phyloP scores from a whole-genome alignment of 2,888 invertebrate species.

The Myathropa florea region DNA sequence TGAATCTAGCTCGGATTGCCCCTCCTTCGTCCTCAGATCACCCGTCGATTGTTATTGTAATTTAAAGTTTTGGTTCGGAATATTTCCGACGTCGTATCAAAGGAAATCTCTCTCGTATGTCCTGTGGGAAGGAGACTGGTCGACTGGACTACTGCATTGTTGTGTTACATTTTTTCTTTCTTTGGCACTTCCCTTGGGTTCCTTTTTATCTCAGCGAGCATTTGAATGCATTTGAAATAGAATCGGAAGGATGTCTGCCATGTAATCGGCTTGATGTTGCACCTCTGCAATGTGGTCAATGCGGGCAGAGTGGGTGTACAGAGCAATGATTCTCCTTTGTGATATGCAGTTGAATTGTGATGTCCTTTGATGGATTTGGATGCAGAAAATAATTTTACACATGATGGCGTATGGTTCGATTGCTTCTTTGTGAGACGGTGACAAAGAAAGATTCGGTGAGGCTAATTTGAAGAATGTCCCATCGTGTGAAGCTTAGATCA shows the following conservation, averaged over 20 bases:
- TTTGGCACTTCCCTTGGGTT: slow-evolving; percentile 3
- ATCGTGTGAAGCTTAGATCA: not conserved
- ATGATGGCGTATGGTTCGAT: not conserved
- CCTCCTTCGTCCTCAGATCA: slow-evolving; percentile 19
- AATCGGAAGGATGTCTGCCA: not conserved
- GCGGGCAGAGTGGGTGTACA: not conserved
- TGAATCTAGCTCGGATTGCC: slow-evolving; percentile 25
- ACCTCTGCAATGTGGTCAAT: slow-evolving; percentile 2
- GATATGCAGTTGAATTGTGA: not conserved
- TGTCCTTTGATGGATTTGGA: slow-evolving; percentile 8
- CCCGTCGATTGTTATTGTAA: slow-evolving; percentile 63
- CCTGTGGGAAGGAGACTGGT: slow-evolving; percentile 32
- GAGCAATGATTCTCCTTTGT: not conserved
- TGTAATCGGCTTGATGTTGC: slow-evolving; percentile 26
- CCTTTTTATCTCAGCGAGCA: not conserved
- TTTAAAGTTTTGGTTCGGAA: slow-evolving; percentile 52
- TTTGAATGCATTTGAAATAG: slow-evolving; percentile 37
- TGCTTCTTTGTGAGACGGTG: not conserved
- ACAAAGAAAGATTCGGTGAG: not conserved
- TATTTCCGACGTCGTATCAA: slow-evolving; percentile 51
- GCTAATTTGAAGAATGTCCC: not conserved
- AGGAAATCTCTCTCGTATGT: slow-evolving; percentile 41
- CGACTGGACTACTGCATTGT: slow-evolving; percentile 56
- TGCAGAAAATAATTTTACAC: not conserved
- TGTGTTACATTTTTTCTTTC: slow-evolving; percentile 34